Base-by-base conservation (phyloP, 2,113 vertebrate species). In the Indicator maculatus region DNA sequence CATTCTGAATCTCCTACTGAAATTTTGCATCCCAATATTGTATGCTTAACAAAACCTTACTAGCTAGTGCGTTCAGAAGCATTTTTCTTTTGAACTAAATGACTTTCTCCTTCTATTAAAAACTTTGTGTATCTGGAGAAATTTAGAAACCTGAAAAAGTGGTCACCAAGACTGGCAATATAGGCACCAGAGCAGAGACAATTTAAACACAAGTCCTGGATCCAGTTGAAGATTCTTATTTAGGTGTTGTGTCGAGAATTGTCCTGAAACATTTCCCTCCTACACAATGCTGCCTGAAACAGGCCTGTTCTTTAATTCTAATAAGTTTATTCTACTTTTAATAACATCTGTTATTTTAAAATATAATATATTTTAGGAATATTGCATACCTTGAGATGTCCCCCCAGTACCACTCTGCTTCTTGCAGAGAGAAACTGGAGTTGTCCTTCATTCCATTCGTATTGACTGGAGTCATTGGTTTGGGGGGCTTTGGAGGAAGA, bases 321-420 rank as follows among this genome's bases (percentile, higher is more conserved):
- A 56, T 36, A 69, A 18, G 10, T 10, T 44, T 47, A 65, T 86
- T 76, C n/a, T 90, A 39, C 52, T 96, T 65, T 90, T 64, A 86
- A 86, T 19, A 52, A 41, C 18, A 59, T 55, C 61, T 36, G 69
- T 60, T 31, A 56, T 11, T 55, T 60, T 72, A 26, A 81, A 89
- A 56, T n/a, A 60, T 24, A 52, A 59, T 31, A 38, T 11, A 26
- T n/a, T 81, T 63, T n/a, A 82, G 53, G 59, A 93, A 24, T 64
- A 86, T 36, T 91, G 47, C 87, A 98, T 98, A 99, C 99, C 99
- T 98, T 92, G 98, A 99, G 89, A 99, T 98, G 93, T 99, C 99
- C 39, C 99, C 99, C 99, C 99, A 99, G 90, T 99, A 99, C 99
- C 99, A 99, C 88, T 99, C 98, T 1, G 99, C 98, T 63, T 99